Evolutionary conservation across 2,797 vertebrate genomes (phyloP), one percentile per base, ranked within the genome.

Genomic region (Erethizon dorsatum): DNA sequence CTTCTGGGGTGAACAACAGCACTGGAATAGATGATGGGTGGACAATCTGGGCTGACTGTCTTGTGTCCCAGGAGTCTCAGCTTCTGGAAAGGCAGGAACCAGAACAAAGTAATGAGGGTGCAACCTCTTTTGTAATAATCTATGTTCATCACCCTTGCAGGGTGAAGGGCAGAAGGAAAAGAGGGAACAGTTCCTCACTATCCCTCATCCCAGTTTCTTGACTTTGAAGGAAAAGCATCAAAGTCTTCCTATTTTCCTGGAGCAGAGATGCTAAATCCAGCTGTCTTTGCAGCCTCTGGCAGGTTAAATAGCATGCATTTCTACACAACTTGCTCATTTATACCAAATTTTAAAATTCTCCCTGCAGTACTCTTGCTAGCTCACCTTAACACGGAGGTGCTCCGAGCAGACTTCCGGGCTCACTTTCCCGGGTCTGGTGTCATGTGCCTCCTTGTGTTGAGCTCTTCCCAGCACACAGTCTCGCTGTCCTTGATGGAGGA

Each of bases 401-500:
- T 92, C 24, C n/a, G 67, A 80, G 45, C 14, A 59, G 67, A 83
- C 18, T 56, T 41, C n/a, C 22, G 45, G 20, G 67, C 69, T 88
- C 83, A 54, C 84, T 89, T 94, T 79, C 41, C 85, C 31, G 67
- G 13, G 80, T 80, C 65, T 82, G 56, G 20, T 37, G 83, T 94
- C 71, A 31, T 83, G 84, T 63, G 41, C 45, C 6, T 50, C 88
- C 77, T 92, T 24, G 82, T 75, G 84, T 56, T 50, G 67, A 59
- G 26, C 57, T 87, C 77, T 84, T 54, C 79, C 78, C 28, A 26
- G 79, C 8, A 77, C 6, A 77, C 6, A 77, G 91, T 93, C 83
- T 80, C 12, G 37, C 73, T 15, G 73, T 96, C 87, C 83, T 93
- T 90, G 71, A 90, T 73, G 37, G 87, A 96, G 96, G 93, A 96